Base-by-base conservation (phyloP, 92 coral and sea anemone species). In the Micromussa lordhowensis region DNA sequence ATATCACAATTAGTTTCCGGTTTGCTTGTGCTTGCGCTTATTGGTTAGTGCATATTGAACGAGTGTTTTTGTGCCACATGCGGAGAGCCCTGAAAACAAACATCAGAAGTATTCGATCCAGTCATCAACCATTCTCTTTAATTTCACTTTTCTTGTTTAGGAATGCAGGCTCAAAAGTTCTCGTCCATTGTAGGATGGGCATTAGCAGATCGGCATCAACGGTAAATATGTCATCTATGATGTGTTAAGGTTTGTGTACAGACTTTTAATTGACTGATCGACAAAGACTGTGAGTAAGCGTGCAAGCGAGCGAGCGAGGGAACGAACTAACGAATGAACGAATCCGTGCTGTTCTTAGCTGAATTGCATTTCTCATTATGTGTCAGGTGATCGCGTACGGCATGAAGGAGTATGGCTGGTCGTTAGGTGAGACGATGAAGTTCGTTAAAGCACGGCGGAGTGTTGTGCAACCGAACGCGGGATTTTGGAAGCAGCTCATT, bases 131-230 rank as follows among this genome's bases (percentile, higher is more conserved):
- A 19, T 1, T 32, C 15, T 36, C 34, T 24, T 12, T 17, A n/a
- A n/a, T 40, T 51, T 49, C 75, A 48, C 57, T 85, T 53, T 77
- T 84, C 35, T 4, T 83, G 75, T 28, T 59, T 86, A 98, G 99
- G 81, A 91, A 91, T 51, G 88, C 91, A n/a, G 96, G 94, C 36
- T 93, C 94, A 6, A 93, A 94, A 49, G 93, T 92, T 36, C 97
- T 98, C 77, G 99, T 98, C 14, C 99, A 98, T 72, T 98, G 99
- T 80, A 96, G 93, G 81, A 93, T 95, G 96, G 99, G 99, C 6
- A 91, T 98, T 49, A 98, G 99, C 80, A 89, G 99, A 77, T 98
- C 99, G 24, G 99, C 99, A 15, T 98, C 99, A 19, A 94, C 99
- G 84, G 99, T 98, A 89, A 85, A 61, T 61, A 61, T 24, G 26